Evolutionary conservation across 1,140 invertebrate species (phyloP).

Genomic region (Papilio xuthus): DNA sequence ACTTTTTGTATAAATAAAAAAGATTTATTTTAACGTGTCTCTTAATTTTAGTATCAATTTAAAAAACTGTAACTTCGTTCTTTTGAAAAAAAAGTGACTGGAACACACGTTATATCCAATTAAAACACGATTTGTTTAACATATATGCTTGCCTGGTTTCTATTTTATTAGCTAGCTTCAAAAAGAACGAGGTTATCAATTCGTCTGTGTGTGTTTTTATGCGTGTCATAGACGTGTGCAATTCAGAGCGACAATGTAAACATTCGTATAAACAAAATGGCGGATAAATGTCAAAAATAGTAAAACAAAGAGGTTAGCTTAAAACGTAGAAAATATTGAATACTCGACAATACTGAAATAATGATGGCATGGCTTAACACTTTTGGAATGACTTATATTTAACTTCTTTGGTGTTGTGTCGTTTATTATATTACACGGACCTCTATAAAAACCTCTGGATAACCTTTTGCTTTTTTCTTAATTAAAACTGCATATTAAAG

Average conservation of each 20-base stretch:
- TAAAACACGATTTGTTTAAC: too few relatives aligned
- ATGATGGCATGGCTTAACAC: conserved; percentile 69
- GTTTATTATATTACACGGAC: conserved; percentile 37
- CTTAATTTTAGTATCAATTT: too few relatives aligned
- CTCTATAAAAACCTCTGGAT: too few relatives aligned
- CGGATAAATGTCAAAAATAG: conserved; percentile 38
- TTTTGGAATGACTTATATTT: conserved; percentile 67
- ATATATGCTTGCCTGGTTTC: too few relatives aligned
- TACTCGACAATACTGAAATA: conserved; percentile 77
- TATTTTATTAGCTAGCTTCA: too few relatives aligned
- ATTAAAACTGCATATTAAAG: too few relatives aligned
- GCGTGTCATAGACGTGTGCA: background rate
- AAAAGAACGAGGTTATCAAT: too few relatives aligned
- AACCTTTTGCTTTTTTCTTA: too few relatives aligned
- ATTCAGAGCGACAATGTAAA: conserved; percentile 28
- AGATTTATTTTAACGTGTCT: background rate
- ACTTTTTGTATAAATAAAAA: conserved; percentile 41
- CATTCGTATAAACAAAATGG: conserved; percentile 33
- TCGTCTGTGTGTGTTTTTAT: too few relatives aligned
- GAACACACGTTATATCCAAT: too few relatives aligned
- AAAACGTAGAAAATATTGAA: conserved; percentile 59
- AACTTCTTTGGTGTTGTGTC: conserved; percentile 79
- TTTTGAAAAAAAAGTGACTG: too few relatives aligned
- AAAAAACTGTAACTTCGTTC: too few relatives aligned
- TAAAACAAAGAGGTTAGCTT: conserved; percentile 41